Evolutionary conservation across 35 echinoderm and acorn worm genomes (phyloP).

Genomic region (Apostichopus parvimensis): DNA sequence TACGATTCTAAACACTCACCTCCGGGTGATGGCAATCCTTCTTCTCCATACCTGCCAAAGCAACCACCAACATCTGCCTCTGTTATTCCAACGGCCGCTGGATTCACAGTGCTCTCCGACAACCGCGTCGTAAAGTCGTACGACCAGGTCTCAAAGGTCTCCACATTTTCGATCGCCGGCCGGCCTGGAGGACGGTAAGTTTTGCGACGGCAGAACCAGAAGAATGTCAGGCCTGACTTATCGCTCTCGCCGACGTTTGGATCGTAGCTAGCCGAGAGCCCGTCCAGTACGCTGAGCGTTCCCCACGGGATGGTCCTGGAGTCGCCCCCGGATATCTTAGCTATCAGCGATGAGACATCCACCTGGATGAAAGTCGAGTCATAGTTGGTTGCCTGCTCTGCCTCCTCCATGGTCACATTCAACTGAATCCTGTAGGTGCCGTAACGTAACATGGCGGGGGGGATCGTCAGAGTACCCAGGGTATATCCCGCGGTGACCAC

Average conservation of each 20-base stretch:
- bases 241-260: constrained; percentile 33
- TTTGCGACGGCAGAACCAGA: constrained; percentile 62
- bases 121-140: constrained; percentile 23
- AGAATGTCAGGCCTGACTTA: constrained; percentile 41
- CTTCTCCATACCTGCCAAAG: constrained; percentile 51
- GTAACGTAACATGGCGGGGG: constrained; percentile 14
- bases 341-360: constrained; percentile 6
- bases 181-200: constrained; percentile 2
- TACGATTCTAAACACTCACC: constrained; percentile 16
- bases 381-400: background rate
- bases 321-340: constrained; percentile 41
- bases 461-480: constrained; percentile 14
- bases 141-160: constrained; percentile 49
- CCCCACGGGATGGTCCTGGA: constrained; percentile 35
- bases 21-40: constrained; percentile 23
- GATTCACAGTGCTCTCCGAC: constrained; percentile 21
- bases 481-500: constrained; percentile 1
- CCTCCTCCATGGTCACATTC: constrained; percentile 63
- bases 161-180: constrained; percentile 27
- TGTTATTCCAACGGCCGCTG: background rate
- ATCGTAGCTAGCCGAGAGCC: constrained; percentile 21
- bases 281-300: constrained; percentile 15
- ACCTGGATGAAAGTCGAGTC: constrained; percentile 34
- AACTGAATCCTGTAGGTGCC: constrained; percentile 57
- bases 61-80: constrained; percentile 42